Conservation (phyloP, 1,140 invertebrate genomes). For the Spodoptera frugiperda region DNA sequence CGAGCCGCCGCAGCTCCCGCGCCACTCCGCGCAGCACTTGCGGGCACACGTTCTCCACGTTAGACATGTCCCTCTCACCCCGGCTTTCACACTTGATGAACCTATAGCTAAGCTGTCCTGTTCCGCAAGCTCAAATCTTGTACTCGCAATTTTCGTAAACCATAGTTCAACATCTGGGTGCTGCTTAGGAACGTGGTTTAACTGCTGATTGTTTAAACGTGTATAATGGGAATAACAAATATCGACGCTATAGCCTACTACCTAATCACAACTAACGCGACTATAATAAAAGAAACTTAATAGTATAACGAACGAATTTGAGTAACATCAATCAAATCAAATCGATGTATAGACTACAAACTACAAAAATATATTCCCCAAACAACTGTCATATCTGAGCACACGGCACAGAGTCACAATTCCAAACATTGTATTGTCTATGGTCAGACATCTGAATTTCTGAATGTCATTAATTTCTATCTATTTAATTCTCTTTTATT, state of each 20-base stretch:
- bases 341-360: conserved; percentile 1
- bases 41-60: conserved; percentile 80
- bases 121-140: background rate
- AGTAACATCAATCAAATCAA: background rate
- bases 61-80: conserved; percentile 64
- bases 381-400: too few relatives aligned
- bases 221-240: background rate
- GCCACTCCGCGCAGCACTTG: conserved; percentile 72
- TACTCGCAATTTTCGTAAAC: background rate
- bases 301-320: background rate
- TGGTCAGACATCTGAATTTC: too few relatives aligned
- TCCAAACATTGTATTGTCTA: too few relatives aligned
- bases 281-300: background rate
- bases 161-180: background rate
- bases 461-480: too few relatives aligned
- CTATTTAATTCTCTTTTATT: too few relatives aligned
- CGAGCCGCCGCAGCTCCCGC: conserved; percentile 72
- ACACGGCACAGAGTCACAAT: too few relatives aligned
- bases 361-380: background rate
- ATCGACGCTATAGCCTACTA: background rate
- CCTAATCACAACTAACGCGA: background rate
- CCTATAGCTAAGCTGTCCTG: conserved; percentile 3
- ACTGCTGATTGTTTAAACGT: background rate
- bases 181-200: background rate
- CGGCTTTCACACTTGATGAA: background rate